Evolutionary conservation across 2,113 vertebrate genomes (phyloP), one percentile per base, ranked within the genome.

Genomic region (Xenus cinereus): DNA sequence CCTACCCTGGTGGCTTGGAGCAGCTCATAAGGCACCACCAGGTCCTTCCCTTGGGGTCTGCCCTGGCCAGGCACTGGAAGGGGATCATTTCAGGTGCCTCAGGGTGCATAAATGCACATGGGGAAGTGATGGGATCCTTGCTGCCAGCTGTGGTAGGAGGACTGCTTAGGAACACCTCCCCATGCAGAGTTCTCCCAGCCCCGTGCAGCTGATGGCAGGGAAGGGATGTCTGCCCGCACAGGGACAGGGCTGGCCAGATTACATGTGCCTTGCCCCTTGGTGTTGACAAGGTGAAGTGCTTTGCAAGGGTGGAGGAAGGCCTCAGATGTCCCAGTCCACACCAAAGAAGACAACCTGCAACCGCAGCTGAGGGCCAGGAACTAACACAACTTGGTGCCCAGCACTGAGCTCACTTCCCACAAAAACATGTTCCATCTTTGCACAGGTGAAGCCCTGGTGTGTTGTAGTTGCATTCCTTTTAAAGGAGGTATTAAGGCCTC

Each of bases 381-480:
- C 37, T 28, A 28, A n/a, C 1, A 1, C n/a, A 41, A 1, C 20
- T 33, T 24, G 37, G 18, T 28, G 39, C 6, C 30, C 46, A 4
- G 33, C 5, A 8, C 64, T 56, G 50, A 69, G 37, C 41, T 74
- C 22, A 3, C 35, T 16, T 10, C 24, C 27, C 3, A 48, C 69
- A 91, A 56, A 72, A 75, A 8, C 6, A 8, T 0, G 8, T 39
- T 89, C 54, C 9, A 1, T 27, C 35, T 39, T 43, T 59, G 56
- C 64, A 7, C 0, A 0, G 10, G 12, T 35, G 57, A 46, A 33
- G 14, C 14, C 39, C 18, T 57, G 51, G 15, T 46, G 35, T 45
- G 62, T 46, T 46, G 19, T 3, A 24, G 22, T 7, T 32, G 19
- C 24, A 14, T 33, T 85, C 7, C 5, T 72, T 79, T 51, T 57